A percentile compares a stretch with the other conserved stretches of the same genome.
These are phyloP conservation scores for Melanogrammus aeglefinus DNA, from an alignment of 2,797 vertebrate species.

Conservation along the genomic window DNA sequence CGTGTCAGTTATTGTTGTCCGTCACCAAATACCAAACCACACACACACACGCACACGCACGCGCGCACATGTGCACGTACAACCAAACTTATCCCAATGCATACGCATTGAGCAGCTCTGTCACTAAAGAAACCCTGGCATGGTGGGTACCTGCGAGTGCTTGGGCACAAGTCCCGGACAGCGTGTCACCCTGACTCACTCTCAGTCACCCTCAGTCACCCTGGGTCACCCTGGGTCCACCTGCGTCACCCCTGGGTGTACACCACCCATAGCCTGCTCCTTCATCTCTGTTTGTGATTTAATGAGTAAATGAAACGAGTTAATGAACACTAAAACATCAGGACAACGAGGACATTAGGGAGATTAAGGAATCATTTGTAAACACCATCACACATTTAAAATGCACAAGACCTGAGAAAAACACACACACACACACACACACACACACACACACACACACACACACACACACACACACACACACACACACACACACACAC, in stretches of 20 bases:
- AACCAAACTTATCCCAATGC: neutral
- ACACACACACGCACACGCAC: neutral
- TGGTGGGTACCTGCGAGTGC: neutral
- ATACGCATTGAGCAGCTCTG: slow-evolving; percentile 10
- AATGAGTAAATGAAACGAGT: slow-evolving; percentile 22
- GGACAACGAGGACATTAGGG: slow-evolving; percentile 38
- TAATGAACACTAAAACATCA: slow-evolving; percentile 52
- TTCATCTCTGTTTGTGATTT: slow-evolving; percentile 34
- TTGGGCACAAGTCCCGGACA: neutral
- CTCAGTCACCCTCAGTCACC: neutral
- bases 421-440: slow-evolving; percentile 5
- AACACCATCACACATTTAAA: slow-evolving; percentile 38
- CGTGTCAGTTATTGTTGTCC: slow-evolving; percentile 52
- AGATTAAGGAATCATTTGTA: slow-evolving; percentile 51
- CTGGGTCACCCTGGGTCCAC: neutral
- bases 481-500: slow-evolving; percentile 19
- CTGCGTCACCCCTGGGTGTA: neutral
- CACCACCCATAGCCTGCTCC: too few species aligned
- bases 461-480: neutral
- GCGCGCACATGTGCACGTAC: slow-evolving; percentile 2
- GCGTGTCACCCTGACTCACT: neutral
- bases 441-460: neutral
- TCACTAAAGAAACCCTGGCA: neutral
- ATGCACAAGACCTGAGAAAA: neutral
- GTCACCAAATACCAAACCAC: slow-evolving; percentile 14